Percentiles rank a stretch among this genome's conserved stretches.
phyloP scores from a whole-genome alignment of 2,113 vertebrate species.

The Oceanites oceanicus region DNA sequence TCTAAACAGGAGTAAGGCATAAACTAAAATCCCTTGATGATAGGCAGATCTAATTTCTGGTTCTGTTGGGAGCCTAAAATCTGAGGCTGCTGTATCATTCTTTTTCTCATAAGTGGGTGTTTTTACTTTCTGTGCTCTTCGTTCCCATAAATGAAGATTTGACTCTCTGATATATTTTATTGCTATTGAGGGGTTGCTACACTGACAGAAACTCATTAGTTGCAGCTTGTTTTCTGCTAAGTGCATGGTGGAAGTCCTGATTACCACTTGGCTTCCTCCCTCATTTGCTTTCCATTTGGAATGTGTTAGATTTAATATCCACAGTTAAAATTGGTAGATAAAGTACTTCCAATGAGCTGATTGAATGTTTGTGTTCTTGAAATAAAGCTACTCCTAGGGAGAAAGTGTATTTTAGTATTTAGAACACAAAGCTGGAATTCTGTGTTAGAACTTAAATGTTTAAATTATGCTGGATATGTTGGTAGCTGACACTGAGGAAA shows the following conservation, averaged over 20 bases:
- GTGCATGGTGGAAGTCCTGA: conserved; percentile 25
- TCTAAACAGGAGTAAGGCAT: neutral
- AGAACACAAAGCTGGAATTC: neutral
- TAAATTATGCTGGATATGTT: neutral
- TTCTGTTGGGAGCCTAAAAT: neutral
- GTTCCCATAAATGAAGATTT: conserved; percentile 7
- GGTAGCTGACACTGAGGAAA: neutral
- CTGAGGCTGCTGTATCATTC: neutral
- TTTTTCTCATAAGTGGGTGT: neutral
- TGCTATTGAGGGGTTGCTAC: conserved; percentile 16
- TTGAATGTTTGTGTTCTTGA: conserved; percentile 7
- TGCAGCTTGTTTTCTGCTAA: conserved; percentile 55
- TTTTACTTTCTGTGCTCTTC: neutral
- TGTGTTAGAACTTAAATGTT: neutral
- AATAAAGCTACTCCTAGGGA: conserved; percentile 4
- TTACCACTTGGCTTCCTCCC: conserved; percentile 32
- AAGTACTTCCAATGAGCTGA: conserved; percentile 5
- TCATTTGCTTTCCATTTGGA: conserved; percentile 45
- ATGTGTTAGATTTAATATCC: conserved; percentile 45
- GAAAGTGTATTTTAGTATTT: neutral
- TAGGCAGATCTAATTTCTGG: neutral
- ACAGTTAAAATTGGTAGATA: conserved; percentile 28
- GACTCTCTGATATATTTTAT: conserved; percentile 29
- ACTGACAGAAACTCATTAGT: conserved; percentile 53
- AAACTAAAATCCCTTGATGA: neutral